Base-by-base conservation (phyloP, 2,888 invertebrate species). In the Aphidius colemani region DNA sequence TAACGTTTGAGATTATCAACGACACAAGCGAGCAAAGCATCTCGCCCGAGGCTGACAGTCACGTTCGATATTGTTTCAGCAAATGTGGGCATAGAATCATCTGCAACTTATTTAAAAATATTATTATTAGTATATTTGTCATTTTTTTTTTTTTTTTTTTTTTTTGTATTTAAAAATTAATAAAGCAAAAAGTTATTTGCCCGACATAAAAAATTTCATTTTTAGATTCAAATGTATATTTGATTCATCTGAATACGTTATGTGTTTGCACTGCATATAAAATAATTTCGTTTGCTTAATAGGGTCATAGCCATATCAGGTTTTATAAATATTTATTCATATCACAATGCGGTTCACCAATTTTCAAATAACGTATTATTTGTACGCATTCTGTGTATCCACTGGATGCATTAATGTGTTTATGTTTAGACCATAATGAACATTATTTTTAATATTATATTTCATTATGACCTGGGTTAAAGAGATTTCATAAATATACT, bases 51-150 rank as follows among this genome's bases (percentile, higher is more conserved):
- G 51, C 93, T 93, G 70, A 94, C 94, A 30, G 95, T 95, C 71
- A 95, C 93, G 84, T 95, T 96, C 59, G 92, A 90, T 74, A 95
- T 93, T 59, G 92, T 91, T 79, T 94, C 95, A 69, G 93, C 92
- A 82, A 95, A 95, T 75, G 90, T 88, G 65, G 95, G 95, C 82
- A 91, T 85, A 74, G 87, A 85, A 46, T 87, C 85, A 81, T 88
- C 89, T 89, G 87, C 45, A 73, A 75, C 55, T 59, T 61, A 44
- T 63, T 59, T 43, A 63, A 30, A 50, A 66, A 55, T 61, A 71
- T 71, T 66, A 63, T 69, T 67, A 66, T 65, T 61, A 66, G 8
- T 10, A 6, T n/a, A n/a, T n/a, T n/a, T n/a, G n/a, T n/a, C n/a
- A n/a, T n/a, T n/a, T n/a, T n/a, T n/a, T n/a, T n/a, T 7, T 48